A percentile compares a stretch with the other conserved stretches of the same genome.
Evolutionary conservation across 2,797 vertebrate species (phyloP).

Genomic region (Sebastiscus tertius): DNA sequence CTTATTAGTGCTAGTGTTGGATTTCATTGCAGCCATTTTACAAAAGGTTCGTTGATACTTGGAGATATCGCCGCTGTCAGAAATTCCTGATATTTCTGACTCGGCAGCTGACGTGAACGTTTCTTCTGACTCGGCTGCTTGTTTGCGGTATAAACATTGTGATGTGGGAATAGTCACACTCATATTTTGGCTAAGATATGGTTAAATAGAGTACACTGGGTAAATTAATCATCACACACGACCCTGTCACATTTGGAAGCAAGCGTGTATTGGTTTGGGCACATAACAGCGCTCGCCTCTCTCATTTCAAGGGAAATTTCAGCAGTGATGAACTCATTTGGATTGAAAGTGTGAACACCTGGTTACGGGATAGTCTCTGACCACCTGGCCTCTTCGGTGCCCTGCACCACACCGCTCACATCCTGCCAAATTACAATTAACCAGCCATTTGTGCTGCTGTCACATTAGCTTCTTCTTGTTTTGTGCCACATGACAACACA

Average conservation of each 20-base stretch:
- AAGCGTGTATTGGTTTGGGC: neutral
- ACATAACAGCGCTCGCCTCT: neutral
- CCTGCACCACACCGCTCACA: neutral
- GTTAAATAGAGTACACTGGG: neutral
- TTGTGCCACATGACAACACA: constrained; percentile 20
- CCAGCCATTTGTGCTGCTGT: constrained; percentile 10
- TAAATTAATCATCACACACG: neutral
- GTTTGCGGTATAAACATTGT: too few relatives aligned
- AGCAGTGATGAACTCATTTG: constrained; percentile 20
- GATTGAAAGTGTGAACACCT: constrained; percentile 18
- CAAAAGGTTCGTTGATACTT: too few relatives aligned
- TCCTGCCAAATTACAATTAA: constrained; percentile 40
- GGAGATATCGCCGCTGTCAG: too few relatives aligned
- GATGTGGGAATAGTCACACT: neutral
- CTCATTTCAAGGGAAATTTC: neutral
- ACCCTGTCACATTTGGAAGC: neutral
- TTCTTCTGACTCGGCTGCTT: too few relatives aligned
- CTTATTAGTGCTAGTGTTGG: too few relatives aligned
- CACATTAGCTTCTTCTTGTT: constrained; percentile 25
- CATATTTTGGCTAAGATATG: neutral
- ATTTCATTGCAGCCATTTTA: too few relatives aligned
- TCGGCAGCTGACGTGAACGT: too few relatives aligned
- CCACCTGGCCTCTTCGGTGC: constrained; percentile 2
- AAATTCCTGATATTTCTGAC: too few relatives aligned
- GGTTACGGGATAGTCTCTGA: neutral